phyloP scores from a whole-genome alignment of 64 coral and sea anemone species.

The Astreopora myriophthalma region DNA sequence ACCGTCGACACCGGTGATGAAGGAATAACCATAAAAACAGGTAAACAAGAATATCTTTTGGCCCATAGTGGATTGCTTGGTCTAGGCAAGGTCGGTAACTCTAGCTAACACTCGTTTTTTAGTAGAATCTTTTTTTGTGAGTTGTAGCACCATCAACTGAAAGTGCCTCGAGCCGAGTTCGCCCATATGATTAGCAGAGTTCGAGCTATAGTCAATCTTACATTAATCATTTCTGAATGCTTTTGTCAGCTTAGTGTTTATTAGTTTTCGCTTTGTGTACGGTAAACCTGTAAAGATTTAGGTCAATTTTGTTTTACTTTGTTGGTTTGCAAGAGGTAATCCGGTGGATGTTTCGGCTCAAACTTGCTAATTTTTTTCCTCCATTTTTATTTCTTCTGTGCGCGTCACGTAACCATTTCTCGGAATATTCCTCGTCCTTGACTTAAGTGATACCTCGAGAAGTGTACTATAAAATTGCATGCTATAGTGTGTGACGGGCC shows the following conservation, averaged over 20 bases:
- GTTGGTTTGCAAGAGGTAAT: constrained; percentile 47
- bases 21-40: constrained; percentile 15
- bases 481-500: constrained; percentile 14
- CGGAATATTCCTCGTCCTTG: neutral
- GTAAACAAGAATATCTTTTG: constrained; percentile 37
- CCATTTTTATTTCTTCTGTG: neutral
- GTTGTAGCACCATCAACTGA: neutral
- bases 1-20: neutral
- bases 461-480: constrained; percentile 25
- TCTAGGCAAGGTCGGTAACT: neutral
- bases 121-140: neutral
- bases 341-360: neutral
- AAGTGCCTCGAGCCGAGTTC: neutral
- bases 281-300: constrained; percentile 46
- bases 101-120: neutral
- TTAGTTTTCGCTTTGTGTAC: constrained; percentile 53
- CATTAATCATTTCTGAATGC: constrained; percentile 58
- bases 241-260: constrained; percentile 62
- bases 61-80: constrained; percentile 35
- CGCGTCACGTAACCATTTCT: neutral
- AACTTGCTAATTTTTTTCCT: constrained; percentile 42
- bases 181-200: neutral
- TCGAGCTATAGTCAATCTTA: constrained; percentile 22
- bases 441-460: constrained; percentile 21
- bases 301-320: constrained; percentile 26